Percentiles rank a stretch among this genome's conserved stretches.
Conservation (phyloP, 2,797 vertebrate species). For the Lithobates pipiens region DNA sequence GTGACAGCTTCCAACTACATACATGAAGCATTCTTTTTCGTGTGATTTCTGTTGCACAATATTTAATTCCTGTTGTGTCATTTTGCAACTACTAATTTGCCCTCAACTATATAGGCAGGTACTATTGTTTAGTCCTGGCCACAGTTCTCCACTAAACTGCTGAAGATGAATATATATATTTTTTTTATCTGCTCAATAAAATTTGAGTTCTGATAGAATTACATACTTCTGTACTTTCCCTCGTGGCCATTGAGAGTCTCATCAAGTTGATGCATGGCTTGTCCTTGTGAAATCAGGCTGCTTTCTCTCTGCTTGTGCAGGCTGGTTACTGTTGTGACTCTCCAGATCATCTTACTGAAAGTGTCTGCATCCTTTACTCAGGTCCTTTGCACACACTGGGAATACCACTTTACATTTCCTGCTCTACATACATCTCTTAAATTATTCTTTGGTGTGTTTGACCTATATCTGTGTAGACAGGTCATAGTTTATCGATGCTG, state of each 20-base stretch:
- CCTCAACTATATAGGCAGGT: not conserved
- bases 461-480: slow-evolving; percentile 42
- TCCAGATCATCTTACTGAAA: slow-evolving; percentile 23
- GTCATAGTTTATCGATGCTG: slow-evolving; percentile 32
- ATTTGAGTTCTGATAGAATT: not conserved
- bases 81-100: not conserved
- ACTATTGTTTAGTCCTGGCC: not conserved
- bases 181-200: slow-evolving; percentile 14
- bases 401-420: slow-evolving; percentile 38
- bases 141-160: not conserved
- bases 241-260: slow-evolving; percentile 7
- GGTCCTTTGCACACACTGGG: not conserved
- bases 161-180: not conserved
- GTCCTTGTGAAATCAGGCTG: slow-evolving; percentile 33
- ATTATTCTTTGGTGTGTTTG: slow-evolving; percentile 33
- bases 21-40: no score
- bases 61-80: no score
- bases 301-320: slow-evolving; percentile 23
- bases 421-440: slow-evolving; percentile 35
- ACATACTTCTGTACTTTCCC: slow-evolving; percentile 15
- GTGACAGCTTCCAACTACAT: no score
- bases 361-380: slow-evolving; percentile 18
- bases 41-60: no score
- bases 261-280: slow-evolving; percentile 34
- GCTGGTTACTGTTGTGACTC: slow-evolving; percentile 16